Percentiles rank a stretch among this genome's conserved stretches.
Conservation (phyloP, 2,797 vertebrate genomes). For the Salarias fasciatus region DNA sequence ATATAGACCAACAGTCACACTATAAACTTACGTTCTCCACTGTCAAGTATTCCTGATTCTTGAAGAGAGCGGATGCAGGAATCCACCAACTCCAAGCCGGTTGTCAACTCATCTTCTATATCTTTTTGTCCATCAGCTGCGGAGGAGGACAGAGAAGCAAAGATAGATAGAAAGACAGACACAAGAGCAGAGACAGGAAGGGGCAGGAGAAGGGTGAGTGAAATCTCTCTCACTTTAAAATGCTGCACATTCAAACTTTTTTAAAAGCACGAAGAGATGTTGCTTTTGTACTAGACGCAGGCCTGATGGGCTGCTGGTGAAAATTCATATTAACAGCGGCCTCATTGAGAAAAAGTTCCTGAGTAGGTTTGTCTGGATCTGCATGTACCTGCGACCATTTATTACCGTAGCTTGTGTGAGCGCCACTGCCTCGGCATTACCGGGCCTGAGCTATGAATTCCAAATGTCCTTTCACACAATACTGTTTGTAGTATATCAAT, state of each 20-base stretch:
- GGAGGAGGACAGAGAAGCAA: slow-evolving; percentile 24
- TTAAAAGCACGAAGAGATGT: no score
- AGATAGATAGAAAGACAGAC: slow-evolving; percentile 1
- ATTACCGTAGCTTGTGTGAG: slow-evolving; percentile 27
- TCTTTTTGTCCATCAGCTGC: slow-evolving; percentile 94
- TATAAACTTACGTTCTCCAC: slow-evolving; percentile 90
- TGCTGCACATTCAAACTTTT: slow-evolving; percentile 12
- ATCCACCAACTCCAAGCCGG: slow-evolving; percentile 96
- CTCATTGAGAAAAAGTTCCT: background rate
- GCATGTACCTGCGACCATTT: slow-evolving; percentile 17
- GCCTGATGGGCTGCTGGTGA: slow-evolving; percentile 18
- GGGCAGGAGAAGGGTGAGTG: slow-evolving; percentile 7
- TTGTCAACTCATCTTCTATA: slow-evolving; percentile 97
- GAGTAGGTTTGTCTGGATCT: background rate
- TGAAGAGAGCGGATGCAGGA: slow-evolving; percentile 98
- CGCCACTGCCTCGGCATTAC: slow-evolving; percentile 25
- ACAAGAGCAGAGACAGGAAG: background rate
- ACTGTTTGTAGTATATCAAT: slow-evolving; percentile 32
- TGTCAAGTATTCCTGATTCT: slow-evolving; percentile 96
- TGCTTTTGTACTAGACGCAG: no score
- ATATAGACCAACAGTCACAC: background rate
- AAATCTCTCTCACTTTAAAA: slow-evolving; percentile 33
- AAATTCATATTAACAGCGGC: slow-evolving; percentile 4
- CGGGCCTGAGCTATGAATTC: slow-evolving; percentile 19
- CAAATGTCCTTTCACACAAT: slow-evolving; percentile 35